Evolutionary conservation across 2,113 vertebrate genomes (phyloP).

Genomic region (Ellobius talpinus): DNA sequence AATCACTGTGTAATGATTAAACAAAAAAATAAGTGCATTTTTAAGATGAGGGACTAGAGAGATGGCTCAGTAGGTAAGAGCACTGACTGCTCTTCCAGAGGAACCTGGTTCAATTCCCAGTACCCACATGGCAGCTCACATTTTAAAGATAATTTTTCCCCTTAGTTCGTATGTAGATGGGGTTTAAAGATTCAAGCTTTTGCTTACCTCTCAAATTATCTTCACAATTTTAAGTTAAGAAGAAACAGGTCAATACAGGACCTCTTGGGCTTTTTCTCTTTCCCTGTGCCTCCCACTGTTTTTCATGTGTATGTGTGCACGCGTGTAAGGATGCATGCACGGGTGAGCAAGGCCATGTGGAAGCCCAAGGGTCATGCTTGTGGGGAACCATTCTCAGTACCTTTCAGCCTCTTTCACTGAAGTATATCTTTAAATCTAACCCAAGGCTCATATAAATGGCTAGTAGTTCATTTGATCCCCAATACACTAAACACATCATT

Average conservation of each 20-base stretch:
- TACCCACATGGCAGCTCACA: background rate
- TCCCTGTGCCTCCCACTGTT: background rate
- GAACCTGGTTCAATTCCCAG: too few relatives aligned
- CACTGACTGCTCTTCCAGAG: too few relatives aligned
- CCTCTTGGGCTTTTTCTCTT: background rate
- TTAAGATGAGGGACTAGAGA: too few relatives aligned
- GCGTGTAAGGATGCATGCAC: background rate
- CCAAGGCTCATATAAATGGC: background rate
- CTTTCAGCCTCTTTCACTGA: background rate
- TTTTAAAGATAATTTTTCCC: background rate
- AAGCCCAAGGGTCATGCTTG: background rate
- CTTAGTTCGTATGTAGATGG: background rate
- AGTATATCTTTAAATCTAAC: too few relatives aligned
- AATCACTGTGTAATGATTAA: background rate
- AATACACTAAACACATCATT: background rate
- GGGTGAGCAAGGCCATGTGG: background rate
- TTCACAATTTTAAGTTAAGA: background rate
- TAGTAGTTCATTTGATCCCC: background rate
- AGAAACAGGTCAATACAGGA: background rate
- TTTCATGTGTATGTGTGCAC: background rate
- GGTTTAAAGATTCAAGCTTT: background rate
- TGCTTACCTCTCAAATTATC: background rate
- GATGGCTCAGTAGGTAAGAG: too few relatives aligned
- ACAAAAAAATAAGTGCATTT: background rate
- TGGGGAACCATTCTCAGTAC: background rate